Percentiles rank a stretch among this genome's conserved stretches.
Conservation (phyloP, 1,140 invertebrate genomes). For the Papilio machaon region DNA sequence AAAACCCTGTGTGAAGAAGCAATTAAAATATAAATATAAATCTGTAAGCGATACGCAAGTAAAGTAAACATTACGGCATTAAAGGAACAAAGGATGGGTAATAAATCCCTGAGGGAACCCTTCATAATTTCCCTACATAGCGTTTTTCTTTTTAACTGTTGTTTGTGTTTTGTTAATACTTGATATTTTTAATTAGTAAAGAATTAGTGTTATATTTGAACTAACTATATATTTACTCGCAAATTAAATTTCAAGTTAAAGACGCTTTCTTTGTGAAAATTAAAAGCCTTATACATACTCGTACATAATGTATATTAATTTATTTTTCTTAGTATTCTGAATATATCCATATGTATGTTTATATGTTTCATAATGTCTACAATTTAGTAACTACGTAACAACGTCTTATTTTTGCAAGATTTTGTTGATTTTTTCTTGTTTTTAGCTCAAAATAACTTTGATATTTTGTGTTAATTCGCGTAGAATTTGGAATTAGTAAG, state of each 20-base stretch:
- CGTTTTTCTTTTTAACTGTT: not conserved
- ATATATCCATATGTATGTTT: too few relatives aligned
- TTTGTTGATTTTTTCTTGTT: not conserved
- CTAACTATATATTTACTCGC: too few relatives aligned
- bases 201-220: not conserved
- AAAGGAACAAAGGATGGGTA: conserved; percentile 6
- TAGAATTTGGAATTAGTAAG: not conserved
- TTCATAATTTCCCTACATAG: not conserved
- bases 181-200: not conserved
- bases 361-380: too few relatives aligned
- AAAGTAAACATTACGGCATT: conserved; percentile 9
- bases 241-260: too few relatives aligned
- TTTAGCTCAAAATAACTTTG: not conserved
- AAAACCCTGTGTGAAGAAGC: conserved; percentile 74
- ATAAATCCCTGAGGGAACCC: not conserved
- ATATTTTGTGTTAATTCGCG: not conserved
- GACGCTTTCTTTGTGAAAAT: too few relatives aligned
- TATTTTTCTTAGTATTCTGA: too few relatives aligned
- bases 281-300: too few relatives aligned
- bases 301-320: too few relatives aligned
- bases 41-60: conserved; percentile 53
- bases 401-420: too few relatives aligned
- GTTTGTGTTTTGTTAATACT: not conserved
- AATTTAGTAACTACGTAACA: too few relatives aligned
- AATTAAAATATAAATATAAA: conserved; percentile 75